These are phyloP conservation scores for Chorisops tibialis DNA, from an alignment of 2,888 invertebrate genomes.

Conservation along the genomic window DNA sequence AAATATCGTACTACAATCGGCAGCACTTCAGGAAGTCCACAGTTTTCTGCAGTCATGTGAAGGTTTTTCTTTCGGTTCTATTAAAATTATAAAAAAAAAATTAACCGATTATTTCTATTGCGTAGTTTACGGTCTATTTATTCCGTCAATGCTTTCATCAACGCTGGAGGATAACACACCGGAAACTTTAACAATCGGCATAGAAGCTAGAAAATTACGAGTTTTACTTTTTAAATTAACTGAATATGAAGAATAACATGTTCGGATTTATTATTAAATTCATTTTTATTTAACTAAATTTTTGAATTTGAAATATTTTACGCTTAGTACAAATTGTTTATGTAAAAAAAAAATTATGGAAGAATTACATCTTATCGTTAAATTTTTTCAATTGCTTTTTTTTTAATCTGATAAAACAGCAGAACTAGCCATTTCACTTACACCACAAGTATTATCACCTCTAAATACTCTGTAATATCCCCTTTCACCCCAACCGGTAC, in stretches of 20 bases:
- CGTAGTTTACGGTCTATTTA: slow-evolving; percentile 48
- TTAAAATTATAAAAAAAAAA: background rate
- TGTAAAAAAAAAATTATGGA: background rate
- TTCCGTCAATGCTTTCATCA: slow-evolving; percentile 46
- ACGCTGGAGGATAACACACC: slow-evolving; percentile 45
- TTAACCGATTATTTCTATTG: slow-evolving; percentile 14
- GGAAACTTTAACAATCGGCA: slow-evolving; percentile 49
- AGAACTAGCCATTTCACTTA: slow-evolving; percentile 87
- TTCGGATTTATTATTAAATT: background rate
- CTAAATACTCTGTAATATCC: slow-evolving; percentile 93
- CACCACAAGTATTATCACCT: slow-evolving; percentile 89
- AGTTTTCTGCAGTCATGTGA: slow-evolving; percentile 85
- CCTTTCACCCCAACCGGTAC: slow-evolving; percentile 84
- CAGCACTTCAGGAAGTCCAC: slow-evolving; percentile 77
- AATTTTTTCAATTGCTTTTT: background rate
- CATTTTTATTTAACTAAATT: background rate
- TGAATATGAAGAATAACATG: slow-evolving; percentile 44
- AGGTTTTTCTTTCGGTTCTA: slow-evolving; percentile 50
- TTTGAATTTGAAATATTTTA: background rate
- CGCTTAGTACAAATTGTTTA: background rate
- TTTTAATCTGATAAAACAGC: slow-evolving; percentile 54
- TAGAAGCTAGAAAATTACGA: slow-evolving; percentile 49
- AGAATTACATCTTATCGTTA: background rate
- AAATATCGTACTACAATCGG: slow-evolving; percentile 75
- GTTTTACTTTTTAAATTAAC: slow-evolving; percentile 47